Conservation (phyloP, 2,888 invertebrate genomes). For the Idaea biselata region DNA sequence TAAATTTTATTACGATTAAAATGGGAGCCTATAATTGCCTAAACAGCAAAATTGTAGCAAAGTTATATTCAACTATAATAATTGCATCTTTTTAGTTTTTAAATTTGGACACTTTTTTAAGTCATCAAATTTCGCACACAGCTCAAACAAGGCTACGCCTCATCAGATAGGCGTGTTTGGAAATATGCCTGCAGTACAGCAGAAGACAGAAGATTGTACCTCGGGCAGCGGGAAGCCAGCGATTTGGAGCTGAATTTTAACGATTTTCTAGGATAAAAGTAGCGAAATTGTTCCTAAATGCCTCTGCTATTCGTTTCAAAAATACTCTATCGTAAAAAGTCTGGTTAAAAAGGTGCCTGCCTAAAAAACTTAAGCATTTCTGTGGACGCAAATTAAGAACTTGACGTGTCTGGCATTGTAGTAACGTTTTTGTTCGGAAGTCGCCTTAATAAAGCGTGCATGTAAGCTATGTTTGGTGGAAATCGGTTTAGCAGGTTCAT, state of each 20-base stretch:
- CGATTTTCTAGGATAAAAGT: background rate
- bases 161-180: constrained; percentile 51
- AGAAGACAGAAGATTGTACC: constrained; percentile 46
- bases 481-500: no score
- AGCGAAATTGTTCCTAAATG: background rate
- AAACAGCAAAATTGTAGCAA: no score
- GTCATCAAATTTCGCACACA: constrained; percentile 30
- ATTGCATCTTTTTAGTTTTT: constrained; percentile 1
- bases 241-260: constrained; percentile 52
- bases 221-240: constrained; percentile 54
- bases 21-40: no score
- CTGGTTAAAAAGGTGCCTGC: no score
- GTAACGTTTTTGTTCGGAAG: background rate
- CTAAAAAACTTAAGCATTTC: background rate
- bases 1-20: no score
- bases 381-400: background rate
- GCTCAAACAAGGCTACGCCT: constrained; percentile 49
- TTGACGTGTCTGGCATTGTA: no score
- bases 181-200: constrained; percentile 25
- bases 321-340: background rate
- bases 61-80: no score
- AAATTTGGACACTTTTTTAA: background rate
- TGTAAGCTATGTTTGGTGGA: background rate
- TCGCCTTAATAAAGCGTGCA: background rate
- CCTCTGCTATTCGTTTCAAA: background rate